These are phyloP conservation scores for Anisognathus igniventris DNA, from an alignment of 2,797 vertebrate genomes.

Conservation along the genomic window DNA sequence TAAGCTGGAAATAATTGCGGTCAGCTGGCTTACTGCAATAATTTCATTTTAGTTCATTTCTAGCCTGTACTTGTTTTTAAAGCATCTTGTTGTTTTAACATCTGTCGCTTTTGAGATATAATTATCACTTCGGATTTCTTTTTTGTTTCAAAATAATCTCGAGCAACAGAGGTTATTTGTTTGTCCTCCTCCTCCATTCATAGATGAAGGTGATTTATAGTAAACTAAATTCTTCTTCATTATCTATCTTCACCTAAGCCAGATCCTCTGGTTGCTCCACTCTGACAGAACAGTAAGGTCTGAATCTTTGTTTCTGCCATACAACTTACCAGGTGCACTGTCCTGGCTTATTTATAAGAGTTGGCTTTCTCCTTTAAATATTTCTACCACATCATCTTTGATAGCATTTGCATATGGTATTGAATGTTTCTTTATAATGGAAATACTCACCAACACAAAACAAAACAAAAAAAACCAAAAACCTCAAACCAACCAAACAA, in stretches of 20 bases:
- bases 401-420: neutral
- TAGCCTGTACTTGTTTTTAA: conserved; percentile 12
- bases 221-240: neutral
- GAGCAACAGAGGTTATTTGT: neutral
- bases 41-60: neutral
- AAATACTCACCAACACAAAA: neutral
- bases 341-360: neutral
- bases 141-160: conserved; percentile 27
- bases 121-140: conserved; percentile 27
- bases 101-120: conserved; percentile 4
- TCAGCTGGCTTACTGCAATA: conserved; percentile 21
- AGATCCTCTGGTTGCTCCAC: neutral
- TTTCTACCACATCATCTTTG: neutral
- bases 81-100: conserved; percentile 41
- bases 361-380: neutral
- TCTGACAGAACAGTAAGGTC: neutral
- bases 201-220: neutral
- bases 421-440: neutral
- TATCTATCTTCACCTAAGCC: neutral
- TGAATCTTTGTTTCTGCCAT: neutral
- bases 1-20: neutral
- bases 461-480: neutral
- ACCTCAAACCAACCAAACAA: neutral
- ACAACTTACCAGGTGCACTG: neutral
- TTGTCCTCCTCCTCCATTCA: neutral